phyloP scores from a whole-genome alignment of 2,113 vertebrate genomes.

The Pachypanchax playfairii region DNA sequence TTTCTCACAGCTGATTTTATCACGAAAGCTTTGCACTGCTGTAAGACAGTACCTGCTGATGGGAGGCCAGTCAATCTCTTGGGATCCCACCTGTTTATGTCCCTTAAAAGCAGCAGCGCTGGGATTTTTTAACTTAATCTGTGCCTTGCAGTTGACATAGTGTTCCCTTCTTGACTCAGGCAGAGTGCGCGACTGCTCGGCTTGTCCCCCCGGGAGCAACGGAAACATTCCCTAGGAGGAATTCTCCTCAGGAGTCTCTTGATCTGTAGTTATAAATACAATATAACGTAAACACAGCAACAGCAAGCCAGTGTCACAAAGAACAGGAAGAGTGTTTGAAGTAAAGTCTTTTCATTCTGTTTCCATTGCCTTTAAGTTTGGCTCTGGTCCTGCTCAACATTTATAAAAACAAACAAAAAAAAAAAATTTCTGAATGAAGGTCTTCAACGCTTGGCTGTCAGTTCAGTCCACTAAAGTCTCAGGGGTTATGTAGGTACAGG shows the following conservation, averaged over 20 bases:
- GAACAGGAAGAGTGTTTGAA: conserved; percentile 34
- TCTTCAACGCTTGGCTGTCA: conserved; percentile 44
- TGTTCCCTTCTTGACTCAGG: conserved; percentile 44
- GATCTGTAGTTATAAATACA: conserved; percentile 70
- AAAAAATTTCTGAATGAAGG: conserved; percentile 18
- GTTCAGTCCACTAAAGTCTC: conserved; percentile 12
- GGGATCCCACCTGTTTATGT: conserved; percentile 20
- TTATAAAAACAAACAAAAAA: conserved; percentile 1
- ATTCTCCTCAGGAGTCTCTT: conserved; percentile 56
- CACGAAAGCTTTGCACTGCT: background rate
- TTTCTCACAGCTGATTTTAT: too few relatives aligned
- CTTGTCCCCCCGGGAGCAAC: conserved; percentile 50
- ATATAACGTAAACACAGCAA: conserved; percentile 55
- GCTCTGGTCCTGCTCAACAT: background rate
- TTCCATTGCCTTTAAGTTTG: background rate
- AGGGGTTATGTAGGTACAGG: conserved; percentile 32
- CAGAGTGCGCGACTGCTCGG: conserved; percentile 33
- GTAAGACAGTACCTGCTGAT: conserved; percentile 49
- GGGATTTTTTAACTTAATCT: conserved; percentile 25
- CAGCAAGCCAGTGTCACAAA: conserved; percentile 36
- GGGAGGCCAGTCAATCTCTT: conserved; percentile 44
- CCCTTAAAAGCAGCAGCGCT: conserved; percentile 34
- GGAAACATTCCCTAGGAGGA: conserved; percentile 63
- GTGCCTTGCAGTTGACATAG: conserved; percentile 42
- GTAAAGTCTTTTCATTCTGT: conserved; percentile 11